Evolutionary conservation across 2,888 invertebrate species (phyloP), one percentile per base, ranked within the genome.

Genomic region (Protodeltote pygarga): DNA sequence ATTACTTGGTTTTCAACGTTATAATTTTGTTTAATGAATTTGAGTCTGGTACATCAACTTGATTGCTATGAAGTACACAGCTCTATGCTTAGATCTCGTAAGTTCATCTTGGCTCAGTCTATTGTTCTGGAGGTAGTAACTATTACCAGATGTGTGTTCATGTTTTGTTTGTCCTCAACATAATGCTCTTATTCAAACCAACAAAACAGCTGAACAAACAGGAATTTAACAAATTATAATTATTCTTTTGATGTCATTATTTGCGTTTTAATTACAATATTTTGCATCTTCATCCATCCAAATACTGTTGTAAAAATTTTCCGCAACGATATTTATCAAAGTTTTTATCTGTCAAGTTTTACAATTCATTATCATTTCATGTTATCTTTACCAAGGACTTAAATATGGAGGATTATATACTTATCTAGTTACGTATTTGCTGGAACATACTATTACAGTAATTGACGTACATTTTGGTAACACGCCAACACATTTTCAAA

Each of bases 321-420:
- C 70, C 66, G 54, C 45, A 11, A 37, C 33, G 29, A 45, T 55
- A 54, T 35, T 29, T 55, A 54, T 35, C 27, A 38, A 32, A 47
- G 17, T 33, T 52, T 60, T 71, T 69, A 68, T 73, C 68, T 35
- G 59, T 61, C 48, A 61, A 64, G 52, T 50, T 53, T 51, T 54
- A 49, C 62, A 68, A 72, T 69, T 65, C 48, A 54, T 51, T 65
- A 65, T 60, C 60, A 33, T 46, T 44, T 11, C n/a, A 11, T 40
- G 67, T 72, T 79, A 79, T 83, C 79, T 67, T 68, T 70, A 32
- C 71, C 77, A 83, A 83, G 81, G 81, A 63, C 73, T 74, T 70
- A 64, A 66, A 74, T 73, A 77, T 77, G 70, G 71, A 72, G 71
- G 58, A 33, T 33, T 40, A 32, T 33, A 29, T 28, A 49, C 58